Evolutionary conservation across 2,888 invertebrate species (phyloP).

Genomic region (Crematogaster levior): DNA sequence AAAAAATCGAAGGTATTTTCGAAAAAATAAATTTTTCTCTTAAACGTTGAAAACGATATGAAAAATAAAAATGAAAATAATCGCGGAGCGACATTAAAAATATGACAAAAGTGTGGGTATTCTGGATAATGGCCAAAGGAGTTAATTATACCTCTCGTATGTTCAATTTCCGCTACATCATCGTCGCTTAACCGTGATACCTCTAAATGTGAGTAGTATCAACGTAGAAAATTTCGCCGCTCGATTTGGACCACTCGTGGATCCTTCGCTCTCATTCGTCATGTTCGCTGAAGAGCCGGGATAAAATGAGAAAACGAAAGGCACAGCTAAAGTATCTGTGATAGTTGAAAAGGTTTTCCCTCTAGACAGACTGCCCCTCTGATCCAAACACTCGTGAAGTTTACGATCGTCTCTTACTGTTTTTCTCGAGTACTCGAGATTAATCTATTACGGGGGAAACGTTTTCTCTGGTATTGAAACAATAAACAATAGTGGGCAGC

Average conservation of each 20-base stretch:
- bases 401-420: conserved; percentile 20
- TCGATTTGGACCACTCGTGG: conserved; percentile 32
- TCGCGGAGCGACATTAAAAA: not conserved
- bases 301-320: conserved; percentile 24
- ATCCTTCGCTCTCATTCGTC: conserved; percentile 32
- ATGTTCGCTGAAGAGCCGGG: conserved; percentile 23
- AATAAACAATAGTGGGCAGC: not conserved
- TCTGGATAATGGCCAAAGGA: conserved; percentile 11
- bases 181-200: conserved; percentile 25
- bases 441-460: conserved; percentile 21
- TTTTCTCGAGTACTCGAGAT: conserved; percentile 33
- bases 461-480: conserved; percentile 5
- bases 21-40: not conserved
- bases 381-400: conserved; percentile 26
- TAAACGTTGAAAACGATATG: not conserved
- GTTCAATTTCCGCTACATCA: conserved; percentile 38
- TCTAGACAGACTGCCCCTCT: not conserved
- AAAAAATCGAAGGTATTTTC: not conserved
- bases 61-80: not conserved
- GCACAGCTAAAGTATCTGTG: not conserved
- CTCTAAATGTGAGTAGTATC: conserved; percentile 11
- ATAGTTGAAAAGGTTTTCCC: conserved; percentile 22
- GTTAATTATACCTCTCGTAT: conserved; percentile 39
- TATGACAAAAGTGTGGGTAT: conserved; percentile 12
- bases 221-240: conserved; percentile 37